A percentile compares a stretch with the other conserved stretches of the same genome.
These are phyloP conservation scores for Empidonax traillii DNA, from an alignment of 2,113 vertebrate species.

Conservation along the genomic window DNA sequence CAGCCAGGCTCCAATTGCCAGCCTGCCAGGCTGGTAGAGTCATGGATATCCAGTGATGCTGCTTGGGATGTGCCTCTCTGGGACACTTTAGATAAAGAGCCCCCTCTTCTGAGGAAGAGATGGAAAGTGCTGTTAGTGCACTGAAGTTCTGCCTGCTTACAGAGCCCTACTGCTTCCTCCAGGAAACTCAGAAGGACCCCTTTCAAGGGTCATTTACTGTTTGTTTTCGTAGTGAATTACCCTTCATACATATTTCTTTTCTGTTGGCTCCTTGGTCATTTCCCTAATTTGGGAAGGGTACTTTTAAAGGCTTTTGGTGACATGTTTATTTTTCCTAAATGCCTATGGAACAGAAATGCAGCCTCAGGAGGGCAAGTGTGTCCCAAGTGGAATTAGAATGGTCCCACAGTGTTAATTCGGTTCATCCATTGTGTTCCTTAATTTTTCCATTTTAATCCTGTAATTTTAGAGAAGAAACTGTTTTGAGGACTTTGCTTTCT, in stretches of 20 bases:
- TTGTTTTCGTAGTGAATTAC: constrained; percentile 28
- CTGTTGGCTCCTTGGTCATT: neutral
- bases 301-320: neutral
- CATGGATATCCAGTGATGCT: fast-evolving
- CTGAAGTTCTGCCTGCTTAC: neutral
- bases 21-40: neutral
- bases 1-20: neutral
- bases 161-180: neutral
- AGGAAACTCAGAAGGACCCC: neutral
- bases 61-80: neutral
- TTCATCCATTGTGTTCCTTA: neutral
- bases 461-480: neutral
- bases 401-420: neutral
- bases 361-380: neutral
- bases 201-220: constrained; percentile 13
- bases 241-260: neutral
- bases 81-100: fast-evolving
- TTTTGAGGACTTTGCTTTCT: neutral
- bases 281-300: constrained; percentile 10
- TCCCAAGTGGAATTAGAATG: neutral
- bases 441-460: neutral
- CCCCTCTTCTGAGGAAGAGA: neutral
- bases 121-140: neutral
- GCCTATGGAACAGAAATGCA: neutral
- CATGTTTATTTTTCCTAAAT: constrained; percentile 22